Conservation (phyloP, 2,888 invertebrate genomes). For the Athalia cordata region DNA sequence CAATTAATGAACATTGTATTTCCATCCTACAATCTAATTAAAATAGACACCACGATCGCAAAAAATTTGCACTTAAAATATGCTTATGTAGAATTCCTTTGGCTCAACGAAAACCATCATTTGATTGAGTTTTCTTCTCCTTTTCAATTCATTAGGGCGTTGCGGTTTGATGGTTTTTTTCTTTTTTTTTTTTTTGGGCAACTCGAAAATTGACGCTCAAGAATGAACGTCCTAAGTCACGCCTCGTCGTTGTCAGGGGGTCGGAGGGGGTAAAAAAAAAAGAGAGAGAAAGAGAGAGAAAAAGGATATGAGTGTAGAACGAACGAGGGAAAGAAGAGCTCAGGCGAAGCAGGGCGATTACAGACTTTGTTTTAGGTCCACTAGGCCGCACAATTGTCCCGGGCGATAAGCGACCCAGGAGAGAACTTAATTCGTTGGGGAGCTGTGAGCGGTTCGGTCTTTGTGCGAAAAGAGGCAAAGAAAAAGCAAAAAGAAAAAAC, state of each 20-base stretch:
- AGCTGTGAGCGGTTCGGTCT: constrained; percentile 16
- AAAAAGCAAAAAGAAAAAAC: constrained; percentile 13
- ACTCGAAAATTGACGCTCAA: constrained; percentile 25
- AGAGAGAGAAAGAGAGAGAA: background rate
- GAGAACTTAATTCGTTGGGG: constrained; percentile 32
- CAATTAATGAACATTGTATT: too few species aligned
- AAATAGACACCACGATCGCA: too few species aligned
- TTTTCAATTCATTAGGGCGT: constrained; percentile 26
- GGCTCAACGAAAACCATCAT: too few species aligned
- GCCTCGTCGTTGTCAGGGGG: constrained; percentile 9
- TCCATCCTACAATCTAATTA: too few species aligned
- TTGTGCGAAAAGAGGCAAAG: constrained; percentile 44
- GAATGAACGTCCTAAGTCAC: background rate
- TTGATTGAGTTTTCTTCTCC: constrained; percentile 3
- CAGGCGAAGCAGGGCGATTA: constrained; percentile 20
- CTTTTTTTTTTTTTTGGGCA: constrained; percentile 14
- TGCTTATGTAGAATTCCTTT: too few species aligned
- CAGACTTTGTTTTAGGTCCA: constrained; percentile 37
- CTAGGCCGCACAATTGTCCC: constrained; percentile 34
- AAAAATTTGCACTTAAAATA: too few species aligned
- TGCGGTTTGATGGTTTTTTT: too few species aligned
- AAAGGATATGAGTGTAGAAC: background rate
- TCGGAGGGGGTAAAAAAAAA: background rate
- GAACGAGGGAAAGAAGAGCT: background rate
- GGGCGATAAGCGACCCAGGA: constrained; percentile 35